phyloP scores from a whole-genome alignment of 2,888 invertebrate species.

The Zhuqinia jingwanae region DNA sequence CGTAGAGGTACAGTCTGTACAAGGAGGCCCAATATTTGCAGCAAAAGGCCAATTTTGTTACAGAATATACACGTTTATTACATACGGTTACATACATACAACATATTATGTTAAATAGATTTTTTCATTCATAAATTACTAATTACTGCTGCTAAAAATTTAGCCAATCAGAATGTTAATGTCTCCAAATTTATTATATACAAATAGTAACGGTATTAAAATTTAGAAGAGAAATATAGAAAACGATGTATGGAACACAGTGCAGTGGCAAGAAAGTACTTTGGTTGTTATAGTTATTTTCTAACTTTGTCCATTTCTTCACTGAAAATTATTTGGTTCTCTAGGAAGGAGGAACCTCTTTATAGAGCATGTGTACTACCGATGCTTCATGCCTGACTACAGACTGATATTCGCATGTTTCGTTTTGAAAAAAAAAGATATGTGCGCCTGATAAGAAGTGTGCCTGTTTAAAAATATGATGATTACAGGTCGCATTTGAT shows the following conservation, averaged over 20 bases:
- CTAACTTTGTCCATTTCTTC: too few relatives aligned
- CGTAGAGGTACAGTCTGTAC: slow-evolving; percentile 27
- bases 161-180: neutral
- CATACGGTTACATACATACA: neutral
- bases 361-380: neutral
- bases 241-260: slow-evolving; percentile 55
- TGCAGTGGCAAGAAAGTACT: slow-evolving; percentile 69
- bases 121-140: too few relatives aligned
- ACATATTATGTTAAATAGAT: too few relatives aligned
- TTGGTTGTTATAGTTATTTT: slow-evolving; percentile 39
- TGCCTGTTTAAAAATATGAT: too few relatives aligned
- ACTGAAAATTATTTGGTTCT: neutral
- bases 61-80: slow-evolving; percentile 2
- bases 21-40: slow-evolving; percentile 24
- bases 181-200: neutral
- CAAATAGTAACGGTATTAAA: neutral
- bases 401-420: neutral
- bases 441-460: too few relatives aligned
- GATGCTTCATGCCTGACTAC: neutral
- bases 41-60: neutral
- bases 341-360: neutral
- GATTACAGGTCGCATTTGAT: too few relatives aligned
- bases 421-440: too few relatives aligned
- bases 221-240: slow-evolving; percentile 18
- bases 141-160: too few relatives aligned